A percentile compares a stretch with the other conserved stretches of the same genome.
phyloP scores from a whole-genome alignment of 2,888 invertebrate species.

The Corythucha ciliata region DNA sequence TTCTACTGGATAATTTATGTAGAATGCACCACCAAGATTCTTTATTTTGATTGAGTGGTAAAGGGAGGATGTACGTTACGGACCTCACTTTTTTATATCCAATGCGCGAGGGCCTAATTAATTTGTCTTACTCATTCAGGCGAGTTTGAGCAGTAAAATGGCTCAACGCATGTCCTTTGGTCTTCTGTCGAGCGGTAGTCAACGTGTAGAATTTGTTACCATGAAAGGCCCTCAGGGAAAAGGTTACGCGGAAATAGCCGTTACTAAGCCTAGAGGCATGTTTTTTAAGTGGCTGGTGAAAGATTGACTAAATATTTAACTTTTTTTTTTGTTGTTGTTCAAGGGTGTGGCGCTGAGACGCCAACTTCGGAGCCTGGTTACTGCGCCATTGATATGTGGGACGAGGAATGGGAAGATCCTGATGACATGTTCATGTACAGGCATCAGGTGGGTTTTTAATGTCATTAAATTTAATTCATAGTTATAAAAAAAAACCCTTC shows the following conservation, averaged over 20 bases:
- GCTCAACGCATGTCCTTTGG: conserved; percentile 94
- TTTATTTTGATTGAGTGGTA: no score
- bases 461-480: neutral
- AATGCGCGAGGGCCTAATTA: neutral
- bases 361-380: conserved; percentile 85
- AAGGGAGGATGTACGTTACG: no score
- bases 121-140: conserved; percentile 52
- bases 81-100: no score
- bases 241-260: conserved; percentile 96
- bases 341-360: conserved; percentile 81
- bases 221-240: conserved; percentile 97
- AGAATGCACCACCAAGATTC: no score
- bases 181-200: conserved; percentile 63
- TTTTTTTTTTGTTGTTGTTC: no score
- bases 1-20: no score
- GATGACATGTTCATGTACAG: conserved; percentile 75
- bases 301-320: neutral
- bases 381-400: conserved; percentile 79
- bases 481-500: no score
- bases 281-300: neutral
- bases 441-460: conserved; percentile 51
- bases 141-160: conserved; percentile 86
- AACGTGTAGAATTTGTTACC: conserved; percentile 92
- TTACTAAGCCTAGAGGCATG: conserved; percentile 72
- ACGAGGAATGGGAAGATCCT: conserved; percentile 77